Percentiles rank a stretch among this genome's conserved stretches.
Conservation (phyloP, 2,888 invertebrate species). For the Himalopsyche japonica region DNA sequence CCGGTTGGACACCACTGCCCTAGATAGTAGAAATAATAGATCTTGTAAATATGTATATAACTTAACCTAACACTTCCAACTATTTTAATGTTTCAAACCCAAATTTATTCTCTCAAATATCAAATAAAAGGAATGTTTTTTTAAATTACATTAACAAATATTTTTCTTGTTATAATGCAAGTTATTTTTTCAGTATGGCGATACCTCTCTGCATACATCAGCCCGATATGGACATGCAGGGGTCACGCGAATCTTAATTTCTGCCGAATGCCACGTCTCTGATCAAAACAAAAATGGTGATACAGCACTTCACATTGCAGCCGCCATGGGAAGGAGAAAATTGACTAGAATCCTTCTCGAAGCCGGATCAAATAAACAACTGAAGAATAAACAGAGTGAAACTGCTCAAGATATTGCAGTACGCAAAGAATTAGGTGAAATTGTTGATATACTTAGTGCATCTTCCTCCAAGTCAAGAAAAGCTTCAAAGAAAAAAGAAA, state of each 20-base stretch:
- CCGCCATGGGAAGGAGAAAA: constrained; percentile 91
- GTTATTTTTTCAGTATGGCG: constrained; percentile 75
- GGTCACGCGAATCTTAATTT: constrained; percentile 90
- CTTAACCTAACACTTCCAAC: too few relatives aligned
- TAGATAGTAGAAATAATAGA: too few relatives aligned
- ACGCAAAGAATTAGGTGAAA: constrained; percentile 84
- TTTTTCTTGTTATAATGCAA: constrained; percentile 16
- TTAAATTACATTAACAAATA: too few relatives aligned
- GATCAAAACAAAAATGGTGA: constrained; percentile 96
- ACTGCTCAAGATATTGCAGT: constrained; percentile 87
- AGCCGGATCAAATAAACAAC: constrained; percentile 72
- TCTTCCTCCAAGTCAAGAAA: constrained; percentile 54
- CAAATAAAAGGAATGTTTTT: too few relatives aligned
- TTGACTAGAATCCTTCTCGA: constrained; percentile 88
- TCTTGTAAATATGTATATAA: too few relatives aligned
- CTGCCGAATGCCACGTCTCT: constrained; percentile 82
- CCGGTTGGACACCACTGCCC: too few relatives aligned
- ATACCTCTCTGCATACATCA: constrained; percentile 92
- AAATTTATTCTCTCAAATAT: too few relatives aligned
- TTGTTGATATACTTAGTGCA: constrained; percentile 74
- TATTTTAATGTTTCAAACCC: too few relatives aligned
- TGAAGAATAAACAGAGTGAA: constrained; percentile 84
- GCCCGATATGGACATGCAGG: constrained; percentile 96
- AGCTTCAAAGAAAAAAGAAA: constrained; percentile 49
- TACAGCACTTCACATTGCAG: constrained; percentile 90